A percentile compares a stretch with the other conserved stretches of the same genome.
phyloP scores from a whole-genome alignment of 2,888 invertebrate genomes.

The Pelosia muscerda region DNA sequence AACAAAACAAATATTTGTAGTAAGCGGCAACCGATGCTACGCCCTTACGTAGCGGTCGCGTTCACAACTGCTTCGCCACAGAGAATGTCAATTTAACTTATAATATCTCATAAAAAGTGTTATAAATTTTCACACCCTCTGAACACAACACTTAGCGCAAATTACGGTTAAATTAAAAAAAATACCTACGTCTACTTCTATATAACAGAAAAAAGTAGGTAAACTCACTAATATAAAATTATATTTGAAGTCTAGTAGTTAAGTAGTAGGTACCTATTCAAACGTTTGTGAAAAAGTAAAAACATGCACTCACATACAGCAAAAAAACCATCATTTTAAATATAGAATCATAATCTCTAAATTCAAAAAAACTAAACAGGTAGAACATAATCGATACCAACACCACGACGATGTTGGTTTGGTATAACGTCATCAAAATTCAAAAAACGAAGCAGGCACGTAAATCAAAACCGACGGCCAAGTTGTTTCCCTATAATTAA shows the following conservation, averaged over 20 bases:
- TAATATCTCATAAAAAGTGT: too few relatives aligned
- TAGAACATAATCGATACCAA: constrained; percentile 15
- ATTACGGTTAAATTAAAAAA: neutral
- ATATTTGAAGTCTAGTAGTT: neutral
- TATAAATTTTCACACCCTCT: too few relatives aligned
- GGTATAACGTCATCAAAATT: constrained; percentile 31
- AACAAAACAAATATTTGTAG: too few relatives aligned
- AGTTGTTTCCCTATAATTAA: constrained; percentile 66
- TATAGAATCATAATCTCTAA: constrained; percentile 8
- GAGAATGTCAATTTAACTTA: too few relatives aligned
- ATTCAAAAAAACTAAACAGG: constrained; percentile 8
- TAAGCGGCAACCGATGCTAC: too few relatives aligned
- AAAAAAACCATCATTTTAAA: constrained; percentile 5
- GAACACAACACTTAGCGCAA: neutral
- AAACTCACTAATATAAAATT: neutral
- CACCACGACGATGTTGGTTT: constrained; percentile 12
- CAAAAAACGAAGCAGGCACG: constrained; percentile 39
- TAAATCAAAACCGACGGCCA: constrained; percentile 55
- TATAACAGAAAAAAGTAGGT: neutral
- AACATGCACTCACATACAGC: neutral
- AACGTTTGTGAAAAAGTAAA: neutral
- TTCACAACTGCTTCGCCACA: too few relatives aligned
- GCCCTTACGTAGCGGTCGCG: too few relatives aligned
- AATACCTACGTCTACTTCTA: neutral
- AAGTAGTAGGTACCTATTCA: too few relatives aligned